phyloP scores from a whole-genome alignment of 2,888 invertebrate genomes.

The Aphodius granarius region DNA sequence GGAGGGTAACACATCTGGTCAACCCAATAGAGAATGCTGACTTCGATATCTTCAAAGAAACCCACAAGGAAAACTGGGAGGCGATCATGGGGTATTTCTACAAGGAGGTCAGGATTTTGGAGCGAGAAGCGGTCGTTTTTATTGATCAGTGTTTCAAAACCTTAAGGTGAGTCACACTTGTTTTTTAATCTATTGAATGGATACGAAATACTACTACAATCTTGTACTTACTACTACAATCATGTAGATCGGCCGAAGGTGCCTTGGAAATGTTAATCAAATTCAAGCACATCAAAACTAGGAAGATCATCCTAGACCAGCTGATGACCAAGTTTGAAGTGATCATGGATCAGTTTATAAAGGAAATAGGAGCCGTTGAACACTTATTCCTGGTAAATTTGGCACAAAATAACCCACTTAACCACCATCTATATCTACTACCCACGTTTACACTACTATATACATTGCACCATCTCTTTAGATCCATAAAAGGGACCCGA shows the following conservation, averaged over 20 bases:
- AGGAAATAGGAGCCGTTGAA: constrained; percentile 76
- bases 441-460: not conserved
- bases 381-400: constrained; percentile 67
- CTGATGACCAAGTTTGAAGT: constrained; percentile 82
- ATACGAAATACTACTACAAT: too few relatives aligned
- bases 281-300: constrained; percentile 77
- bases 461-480: constrained; percentile 41
- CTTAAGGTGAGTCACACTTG: constrained; percentile 57
- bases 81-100: constrained; percentile 78
- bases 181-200: not conserved
- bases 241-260: constrained; percentile 78
- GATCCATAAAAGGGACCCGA: constrained; percentile 66
- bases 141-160: constrained; percentile 85
- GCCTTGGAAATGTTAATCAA: constrained; percentile 79
- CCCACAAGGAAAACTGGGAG: constrained; percentile 85
- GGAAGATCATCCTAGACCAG: constrained; percentile 71
- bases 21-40: constrained; percentile 75
- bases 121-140: constrained; percentile 80
- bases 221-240: not conserved
- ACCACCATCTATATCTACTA: not conserved
- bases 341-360: constrained; percentile 81
- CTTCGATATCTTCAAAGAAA: constrained; percentile 80
- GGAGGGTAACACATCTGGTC: constrained; percentile 76
- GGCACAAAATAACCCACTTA: not conserved
- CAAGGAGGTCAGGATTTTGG: constrained; percentile 71